Evolutionary conservation across 2,888 invertebrate genomes (phyloP), one percentile per base, ranked within the genome.

Genomic region (Lamellibrachia columna): DNA sequence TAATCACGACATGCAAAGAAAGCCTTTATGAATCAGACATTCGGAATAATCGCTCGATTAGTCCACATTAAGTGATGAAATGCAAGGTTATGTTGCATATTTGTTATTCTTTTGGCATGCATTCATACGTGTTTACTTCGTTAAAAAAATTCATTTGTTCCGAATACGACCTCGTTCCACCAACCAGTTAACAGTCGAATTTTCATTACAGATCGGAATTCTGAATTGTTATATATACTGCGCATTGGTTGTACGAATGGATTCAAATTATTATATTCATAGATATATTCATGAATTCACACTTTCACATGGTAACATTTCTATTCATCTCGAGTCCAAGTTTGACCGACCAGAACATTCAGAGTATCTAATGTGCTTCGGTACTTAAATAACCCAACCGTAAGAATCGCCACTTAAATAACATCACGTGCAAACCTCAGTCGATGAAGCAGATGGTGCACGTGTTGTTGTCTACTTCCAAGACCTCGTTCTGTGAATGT

Each of bases 21-120:
- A 75, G 75, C 3, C 75, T 75, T 75, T 75, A 75, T 75, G n/a
- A 75, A 75, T 75, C 75, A 75, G 75, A 75, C 75, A 75, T 75
- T 75, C 6, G 75, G 75, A 75, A 75, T 75, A 75, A 75, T 11
- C 75, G 75, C 22, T 75, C 22, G 75, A 75, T 75, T 75, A 75
- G 22, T 6, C 75, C 75, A 75, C 6, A 15, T 75, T 75, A 75
- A 75, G 75, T 75, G 75, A n/a, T 15, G 75, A n/a, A 75, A 75
- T 75, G 22, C 75, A n/a, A 15, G 15, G n/a, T 75, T 15, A 75
- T 75, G n/a, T 75, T n/a, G 22, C 75, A 2, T 75, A 75, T 11
- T 75, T 75, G 75, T 75, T 75, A 75, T 75, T 75, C 75, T 15
- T 75, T 11, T 75, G 75, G 22, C 75, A 4, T 75, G 75, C n/a